Conservation (phyloP, 2,113 vertebrate genomes). For the Pachycephala philippinensis region DNA sequence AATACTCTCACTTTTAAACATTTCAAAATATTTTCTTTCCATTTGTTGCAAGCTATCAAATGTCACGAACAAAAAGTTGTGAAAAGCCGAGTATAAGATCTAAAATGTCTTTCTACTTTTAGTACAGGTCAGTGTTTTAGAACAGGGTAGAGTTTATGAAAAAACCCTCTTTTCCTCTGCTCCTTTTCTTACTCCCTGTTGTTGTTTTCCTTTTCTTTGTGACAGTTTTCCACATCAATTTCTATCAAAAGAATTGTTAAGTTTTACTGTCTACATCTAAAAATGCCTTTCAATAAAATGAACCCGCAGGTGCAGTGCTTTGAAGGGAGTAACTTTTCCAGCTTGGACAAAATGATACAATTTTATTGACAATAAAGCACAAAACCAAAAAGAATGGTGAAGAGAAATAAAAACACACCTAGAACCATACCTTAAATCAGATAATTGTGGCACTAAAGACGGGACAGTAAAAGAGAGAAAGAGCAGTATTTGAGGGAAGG, state of each 20-base stretch:
- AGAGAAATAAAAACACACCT: neutral
- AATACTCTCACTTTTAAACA: neutral
- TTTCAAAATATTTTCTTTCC: neutral
- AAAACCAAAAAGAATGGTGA: neutral
- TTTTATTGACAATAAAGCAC: constrained; percentile 9
- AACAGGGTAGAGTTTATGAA: neutral
- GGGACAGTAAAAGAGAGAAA: neutral
- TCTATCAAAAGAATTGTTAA: neutral
- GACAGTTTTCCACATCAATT: neutral
- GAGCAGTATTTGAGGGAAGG: neutral
- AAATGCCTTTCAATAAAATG: neutral
- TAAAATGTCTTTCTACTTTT: neutral
- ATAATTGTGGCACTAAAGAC: neutral
- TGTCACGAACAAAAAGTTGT: neutral
- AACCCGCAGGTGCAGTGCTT: neutral
- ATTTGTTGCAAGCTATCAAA: neutral
- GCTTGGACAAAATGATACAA: neutral
- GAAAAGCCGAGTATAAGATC: neutral
- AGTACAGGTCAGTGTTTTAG: neutral
- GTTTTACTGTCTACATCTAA: neutral
- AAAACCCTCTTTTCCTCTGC: neutral
- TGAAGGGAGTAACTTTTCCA: neutral
- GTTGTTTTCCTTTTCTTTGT: neutral
- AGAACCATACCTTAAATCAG: neutral
- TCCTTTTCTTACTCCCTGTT: neutral